Base-by-base conservation (phyloP, 2,797 vertebrate species). In the Orientallactaga sibirica region DNA sequence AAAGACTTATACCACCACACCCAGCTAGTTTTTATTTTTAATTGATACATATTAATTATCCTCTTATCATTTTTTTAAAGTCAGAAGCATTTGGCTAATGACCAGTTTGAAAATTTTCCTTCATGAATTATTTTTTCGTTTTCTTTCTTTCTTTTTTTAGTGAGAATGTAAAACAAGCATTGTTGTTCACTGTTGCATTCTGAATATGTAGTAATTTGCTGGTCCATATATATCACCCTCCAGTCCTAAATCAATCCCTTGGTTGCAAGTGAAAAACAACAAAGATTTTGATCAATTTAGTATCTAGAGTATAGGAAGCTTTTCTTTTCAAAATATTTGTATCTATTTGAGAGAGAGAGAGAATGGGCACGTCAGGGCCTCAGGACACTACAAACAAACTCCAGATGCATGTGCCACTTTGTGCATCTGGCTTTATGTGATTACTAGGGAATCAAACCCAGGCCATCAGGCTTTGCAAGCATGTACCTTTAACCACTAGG, bases 171-270 rank as follows among this genome's bases (percentile, higher is more conserved):
- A 95, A 95, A 10, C 48, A 48, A 48, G 77, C 67, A 75, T 8
- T 81, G 16, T 66, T 94, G 25, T 80, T 91, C 71, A 83, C 86
- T 89, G 37, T 67, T 90, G 33, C 64, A 66, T 78, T 87, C 61
- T 81, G 19, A 85, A 81, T 93, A 70, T 66, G 81, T 68, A 89
- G 75, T 87, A 90, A 90, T 92, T 92, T 88, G 70, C n/a, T 80
- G 43, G 25, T 89, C 68, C 88, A 90, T 83, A 85, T 82, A 71
- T 14, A 52, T 76, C 67, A 90, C 76, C 48, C 37, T 90, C 62
- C 76, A 90, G 94, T 64, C 73, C 41, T 81, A 92, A 94, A 41
- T 85, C 43, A 82, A 88, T 79, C 33, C 10, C 67, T 64, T 89
- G 12, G 73, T 81, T 88, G 22, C 33, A 33, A 94, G 80, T 48